Evolutionary conservation across 2,113 vertebrate species (phyloP), one percentile per base, ranked within the genome.

Genomic region (Prunella fulvescens): DNA sequence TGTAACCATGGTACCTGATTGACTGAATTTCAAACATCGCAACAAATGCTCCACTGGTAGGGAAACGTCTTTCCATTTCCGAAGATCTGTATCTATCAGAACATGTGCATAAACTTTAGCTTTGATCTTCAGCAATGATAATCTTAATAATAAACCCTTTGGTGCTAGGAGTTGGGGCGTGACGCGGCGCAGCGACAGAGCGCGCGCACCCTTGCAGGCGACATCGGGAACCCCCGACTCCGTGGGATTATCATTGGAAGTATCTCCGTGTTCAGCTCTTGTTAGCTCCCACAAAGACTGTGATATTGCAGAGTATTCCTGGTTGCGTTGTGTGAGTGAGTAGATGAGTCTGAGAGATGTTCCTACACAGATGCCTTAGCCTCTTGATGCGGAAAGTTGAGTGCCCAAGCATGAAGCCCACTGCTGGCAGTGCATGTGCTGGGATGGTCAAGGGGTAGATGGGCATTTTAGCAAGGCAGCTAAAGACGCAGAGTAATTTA

Each of bases 381-480:
- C 96, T 97, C 96, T 90, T 83, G 97, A 91, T 13, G 92, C 29
- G 78, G 94, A 58, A 65, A 86, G 96, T 8, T 19, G 87, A 64
- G 57, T 72, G 90, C 80, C 90, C 54, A 65, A 65, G 94, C 86
- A 51, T 33, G 92, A 81, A 93, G 73, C 86, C 97, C 97, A 96
- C 98, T 98, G 98, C 98, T 97, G 98, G 98, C 97, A 87, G 98
- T 98, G 98, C 95, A 57, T 25, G 50, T 96, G 73, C 96, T 97
- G 95, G 96, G 96, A 91, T 82, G 47, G 93, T 89, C 67, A 83
- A 97, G 93, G 95, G 97, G 93, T 62, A 50, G 70, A 64, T n/a
- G 96, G 98, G 96, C 97, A 98, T 98, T 98, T 96, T 92, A 97
- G 94, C 94, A 95, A 97, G 98, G 98, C 97, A 98, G 98, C 98